phyloP scores from a whole-genome alignment of 2,888 invertebrate species.

The Miltochrista miniata region DNA sequence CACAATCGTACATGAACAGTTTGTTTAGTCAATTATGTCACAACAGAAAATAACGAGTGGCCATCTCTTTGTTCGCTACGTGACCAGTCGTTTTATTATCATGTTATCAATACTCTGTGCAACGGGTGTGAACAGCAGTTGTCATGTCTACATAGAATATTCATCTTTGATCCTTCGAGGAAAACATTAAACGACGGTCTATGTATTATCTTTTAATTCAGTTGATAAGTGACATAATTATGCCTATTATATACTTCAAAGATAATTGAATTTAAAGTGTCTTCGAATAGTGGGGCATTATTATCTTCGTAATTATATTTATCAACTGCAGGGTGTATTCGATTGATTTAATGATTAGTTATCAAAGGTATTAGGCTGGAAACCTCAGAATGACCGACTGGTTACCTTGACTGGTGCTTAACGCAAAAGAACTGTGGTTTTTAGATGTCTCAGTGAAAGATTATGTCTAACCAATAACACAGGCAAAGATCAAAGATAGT shows the following conservation, averaged over 20 bases:
- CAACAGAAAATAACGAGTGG: constrained; percentile 25
- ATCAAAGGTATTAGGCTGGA: background rate
- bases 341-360: background rate
- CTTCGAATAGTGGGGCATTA: background rate
- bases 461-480: too few species aligned
- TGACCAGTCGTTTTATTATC: constrained; percentile 30
- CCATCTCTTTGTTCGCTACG: constrained; percentile 35
- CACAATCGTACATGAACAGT: constrained; percentile 24
- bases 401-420: too few species aligned
- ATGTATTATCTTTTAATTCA: background rate
- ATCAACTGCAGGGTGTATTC: background rate
- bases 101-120: constrained; percentile 42
- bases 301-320: background rate
- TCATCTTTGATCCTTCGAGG: background rate
- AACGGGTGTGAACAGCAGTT: constrained; percentile 23
- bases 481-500: too few species aligned
- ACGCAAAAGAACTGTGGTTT: too few species aligned
- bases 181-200: background rate
- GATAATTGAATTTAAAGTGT: background rate
- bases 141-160: constrained; percentile 4
- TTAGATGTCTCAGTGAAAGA: too few species aligned
- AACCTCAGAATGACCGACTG: too few species aligned
- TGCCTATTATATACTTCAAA: background rate
- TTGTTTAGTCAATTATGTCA: constrained; percentile 27
- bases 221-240: background rate